These are phyloP conservation scores for Drosophila eugracilis DNA, from an alignment of 1,140 invertebrate species.

Conservation along the genomic window DNA sequence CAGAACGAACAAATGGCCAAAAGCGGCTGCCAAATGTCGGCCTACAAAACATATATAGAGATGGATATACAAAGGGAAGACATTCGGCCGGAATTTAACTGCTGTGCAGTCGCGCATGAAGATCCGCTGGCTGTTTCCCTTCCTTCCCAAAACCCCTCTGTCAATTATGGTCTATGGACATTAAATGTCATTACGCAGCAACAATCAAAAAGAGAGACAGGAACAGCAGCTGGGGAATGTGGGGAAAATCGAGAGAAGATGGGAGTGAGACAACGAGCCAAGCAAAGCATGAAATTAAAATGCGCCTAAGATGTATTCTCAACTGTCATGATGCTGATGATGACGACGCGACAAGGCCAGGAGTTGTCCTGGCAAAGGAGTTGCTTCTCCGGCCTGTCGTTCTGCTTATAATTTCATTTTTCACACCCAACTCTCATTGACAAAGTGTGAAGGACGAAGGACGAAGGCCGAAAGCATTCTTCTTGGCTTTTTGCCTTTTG, in stretches of 20 bases:
- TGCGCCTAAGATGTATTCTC: constrained; percentile 82
- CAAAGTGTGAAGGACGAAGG: constrained; percentile 57
- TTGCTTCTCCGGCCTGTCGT: constrained; percentile 38
- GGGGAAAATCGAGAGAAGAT: not conserved
- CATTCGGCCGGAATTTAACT: constrained; percentile 67
- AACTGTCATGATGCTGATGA: constrained; percentile 54
- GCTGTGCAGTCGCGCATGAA: constrained; percentile 77
- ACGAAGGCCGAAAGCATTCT: constrained; percentile 14
- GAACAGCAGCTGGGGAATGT: constrained; percentile 15
- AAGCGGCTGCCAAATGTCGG: constrained; percentile 59
- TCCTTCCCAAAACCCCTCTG: constrained; percentile 12
- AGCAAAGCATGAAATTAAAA: constrained; percentile 84
- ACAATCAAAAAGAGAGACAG: constrained; percentile 68
- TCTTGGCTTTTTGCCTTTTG: constrained; percentile 59
- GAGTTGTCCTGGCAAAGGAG: constrained; percentile 36
- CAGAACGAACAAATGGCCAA: constrained; percentile 56
- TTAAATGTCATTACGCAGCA: constrained; percentile 83
- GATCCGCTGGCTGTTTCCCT: constrained; percentile 23
- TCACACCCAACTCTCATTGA: constrained; percentile 64
- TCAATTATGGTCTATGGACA: constrained; percentile 80
- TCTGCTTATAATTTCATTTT: constrained; percentile 83
- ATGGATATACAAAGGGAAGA: constrained; percentile 46
- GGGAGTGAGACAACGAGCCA: constrained; percentile 28
- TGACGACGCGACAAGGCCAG: constrained; percentile 31
- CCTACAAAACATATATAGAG: constrained; percentile 45